Evolutionary conservation across 2,113 vertebrate species (phyloP).

Genomic region (Mustela lutreola): DNA sequence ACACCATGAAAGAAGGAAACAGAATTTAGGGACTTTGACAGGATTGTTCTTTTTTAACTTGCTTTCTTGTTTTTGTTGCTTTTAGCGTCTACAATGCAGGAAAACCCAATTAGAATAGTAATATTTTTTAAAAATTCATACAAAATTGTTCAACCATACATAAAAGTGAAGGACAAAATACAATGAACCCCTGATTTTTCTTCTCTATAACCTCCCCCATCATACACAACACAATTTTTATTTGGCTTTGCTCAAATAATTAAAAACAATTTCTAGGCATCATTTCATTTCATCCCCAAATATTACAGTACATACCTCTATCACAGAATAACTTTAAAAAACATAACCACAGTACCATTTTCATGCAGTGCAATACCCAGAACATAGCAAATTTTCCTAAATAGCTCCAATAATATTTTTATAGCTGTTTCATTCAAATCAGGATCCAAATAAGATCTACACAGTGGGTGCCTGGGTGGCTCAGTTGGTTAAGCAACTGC

Average conservation of each 20-base stretch:
- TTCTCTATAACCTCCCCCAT: neutral
- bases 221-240: neutral
- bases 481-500: too few species aligned
- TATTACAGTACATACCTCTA: neutral
- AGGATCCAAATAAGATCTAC: neutral
- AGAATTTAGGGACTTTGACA: slow-evolving; percentile 14
- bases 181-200: neutral
- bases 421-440: neutral
- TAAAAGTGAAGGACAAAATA: neutral
- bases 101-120: slow-evolving; percentile 33
- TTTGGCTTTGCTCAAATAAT: slow-evolving; percentile 31
- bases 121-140: neutral
- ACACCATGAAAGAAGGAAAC: neutral
- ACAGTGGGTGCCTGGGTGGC: too few species aligned
- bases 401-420: neutral
- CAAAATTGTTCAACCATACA: neutral
- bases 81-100: neutral
- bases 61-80: slow-evolving; percentile 3
- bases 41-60: neutral
- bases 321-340: neutral
- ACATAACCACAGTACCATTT: neutral
- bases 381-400: neutral
- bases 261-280: slow-evolving; percentile 21
- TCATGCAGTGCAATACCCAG: neutral
- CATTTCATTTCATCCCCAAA: slow-evolving; percentile 8